Evolutionary conservation across 2,888 invertebrate species (phyloP).

Genomic region (Cerastoderma edule): DNA sequence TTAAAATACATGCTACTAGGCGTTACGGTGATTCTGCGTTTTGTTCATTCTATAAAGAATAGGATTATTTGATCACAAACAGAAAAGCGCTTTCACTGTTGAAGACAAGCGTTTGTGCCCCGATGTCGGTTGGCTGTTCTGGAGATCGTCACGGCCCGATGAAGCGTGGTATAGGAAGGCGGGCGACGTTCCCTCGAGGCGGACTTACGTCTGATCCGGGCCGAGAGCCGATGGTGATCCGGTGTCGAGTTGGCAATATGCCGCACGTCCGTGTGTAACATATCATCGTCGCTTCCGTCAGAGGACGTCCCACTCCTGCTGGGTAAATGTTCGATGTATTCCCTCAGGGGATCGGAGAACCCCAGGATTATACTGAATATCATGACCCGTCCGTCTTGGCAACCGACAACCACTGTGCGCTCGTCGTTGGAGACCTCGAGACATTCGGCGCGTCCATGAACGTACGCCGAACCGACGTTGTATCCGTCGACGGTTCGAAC

Average conservation of each 20-base stretch:
- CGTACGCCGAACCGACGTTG: constrained; percentile 65
- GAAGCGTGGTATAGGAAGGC: constrained; percentile 68
- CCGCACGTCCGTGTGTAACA: constrained; percentile 62
- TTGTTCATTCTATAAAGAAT: not conserved
- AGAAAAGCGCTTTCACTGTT: constrained; percentile 45
- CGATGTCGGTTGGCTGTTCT: constrained; percentile 52
- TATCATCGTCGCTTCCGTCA: constrained; percentile 30
- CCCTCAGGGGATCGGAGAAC: constrained; percentile 71
- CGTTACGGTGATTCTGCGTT: too few relatives aligned
- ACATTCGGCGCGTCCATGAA: constrained; percentile 74
- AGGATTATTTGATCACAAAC: not conserved
- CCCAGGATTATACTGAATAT: constrained; percentile 74
- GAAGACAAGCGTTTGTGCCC: constrained; percentile 38
- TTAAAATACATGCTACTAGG: too few relatives aligned
- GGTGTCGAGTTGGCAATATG: constrained; percentile 60
- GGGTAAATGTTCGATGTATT: constrained; percentile 70
- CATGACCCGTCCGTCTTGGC: constrained; percentile 77
- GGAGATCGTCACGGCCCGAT: constrained; percentile 65
- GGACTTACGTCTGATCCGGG: constrained; percentile 49
- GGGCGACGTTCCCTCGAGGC: constrained; percentile 57
- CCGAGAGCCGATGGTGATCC: constrained; percentile 64
- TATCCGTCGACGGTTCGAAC: constrained; percentile 65
- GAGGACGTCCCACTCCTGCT: constrained; percentile 42
- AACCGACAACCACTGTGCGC: constrained; percentile 77
- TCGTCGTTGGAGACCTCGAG: constrained; percentile 74